Evolutionary conservation across 2,797 vertebrate species (phyloP), one percentile per base, ranked within the genome.

Genomic region (Artibeus jamaicensis): DNA sequence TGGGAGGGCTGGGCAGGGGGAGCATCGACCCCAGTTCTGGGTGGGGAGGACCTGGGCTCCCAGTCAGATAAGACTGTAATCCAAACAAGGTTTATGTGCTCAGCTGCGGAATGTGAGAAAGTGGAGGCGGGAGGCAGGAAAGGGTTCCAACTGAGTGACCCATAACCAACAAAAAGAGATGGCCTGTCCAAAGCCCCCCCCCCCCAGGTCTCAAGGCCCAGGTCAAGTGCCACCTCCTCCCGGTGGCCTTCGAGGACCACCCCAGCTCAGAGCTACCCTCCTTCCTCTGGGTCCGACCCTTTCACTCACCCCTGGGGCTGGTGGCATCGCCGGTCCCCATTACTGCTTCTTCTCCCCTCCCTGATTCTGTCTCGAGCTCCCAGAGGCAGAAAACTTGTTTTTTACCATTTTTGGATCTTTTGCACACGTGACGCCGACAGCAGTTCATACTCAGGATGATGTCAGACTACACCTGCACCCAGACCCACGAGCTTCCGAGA

Each of bases 21-120:
- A 62, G 14, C 39, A 44, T 11, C 1, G 19, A 86, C 48, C 82
- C 57, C 15, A 59, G 24, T 34, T 71, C 62, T 0, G 0, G 44
- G 79, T 5, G 59, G 55, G 44, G 4, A 81, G 57, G 73, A 70
- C 77, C 9, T 34, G 32, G 44, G 59, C 74, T 77, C 55, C 76
- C 93, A 6, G 34, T 88, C 46, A 65, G 71, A 77, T 68, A 62
- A 85, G 29, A 55, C 24, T 7, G 2, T 15, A 73, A 86, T 83
- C 74, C 76, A 89, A 92, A 83, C 94, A 97, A 62, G 67, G 86
- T 79, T 83, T 46, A 83, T 79, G 53, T 88, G 91, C 46, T 96
- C 87, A 93, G 67, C 93, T 97, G 87, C 26, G 55, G 89, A 46
- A 68, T 7, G 42, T 85, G 91, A 86, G 73, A 3, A 9, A 19